Base-by-base conservation (phyloP, 2,113 vertebrate species). In the Sinocyclocheilus maitianheensis region DNA sequence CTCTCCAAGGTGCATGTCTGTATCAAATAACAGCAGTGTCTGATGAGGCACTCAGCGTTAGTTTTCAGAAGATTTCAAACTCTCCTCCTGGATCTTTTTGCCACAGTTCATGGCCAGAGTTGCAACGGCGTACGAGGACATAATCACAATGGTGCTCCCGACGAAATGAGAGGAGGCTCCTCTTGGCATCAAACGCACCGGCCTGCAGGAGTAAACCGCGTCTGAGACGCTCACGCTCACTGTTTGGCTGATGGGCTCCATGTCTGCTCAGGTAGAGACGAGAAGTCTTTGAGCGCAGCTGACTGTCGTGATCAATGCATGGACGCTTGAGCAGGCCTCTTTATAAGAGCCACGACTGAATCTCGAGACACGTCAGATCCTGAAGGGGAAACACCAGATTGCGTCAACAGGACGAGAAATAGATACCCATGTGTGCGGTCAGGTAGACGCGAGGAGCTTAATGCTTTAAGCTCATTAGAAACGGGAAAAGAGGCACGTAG, bases 141-240 rank as follows among this genome's bases (percentile, higher is more conserved):
- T 88, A 89, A 95, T 94, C 63, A 93, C 51, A 26, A 94, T 94
- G 1, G 93, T 94, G 86, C 89, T 94, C 78, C 94, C 90, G 18
- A 95, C 94, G 74, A 95, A 95, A 55, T 93, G 91, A 43, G 93
- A 93, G 5, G 94, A 94, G 1, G 93, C 93, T 62, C 94, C 94
- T 81, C 93, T 81, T 26, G 18, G 18, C 7, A 43, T 43, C 7
- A 88, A 75, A 67, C 84, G 89, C 85, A 84, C 85, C 3, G 84
- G 77, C 5, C 9, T 48, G 86, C 89, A 88, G 40, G 89, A 82
- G 1, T 86, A 20, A 7, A 76, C 88, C 74, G 75, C 43, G 0
- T 90, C 91, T 22, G 89, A 67, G 1, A 71, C 81, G 12, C 86
- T 79, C 30, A 69, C 77, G n/a, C 87, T 80, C 34, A 62, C 69